Conservation (phyloP, 2,797 vertebrate species). For the Synanceia verrucosa region DNA sequence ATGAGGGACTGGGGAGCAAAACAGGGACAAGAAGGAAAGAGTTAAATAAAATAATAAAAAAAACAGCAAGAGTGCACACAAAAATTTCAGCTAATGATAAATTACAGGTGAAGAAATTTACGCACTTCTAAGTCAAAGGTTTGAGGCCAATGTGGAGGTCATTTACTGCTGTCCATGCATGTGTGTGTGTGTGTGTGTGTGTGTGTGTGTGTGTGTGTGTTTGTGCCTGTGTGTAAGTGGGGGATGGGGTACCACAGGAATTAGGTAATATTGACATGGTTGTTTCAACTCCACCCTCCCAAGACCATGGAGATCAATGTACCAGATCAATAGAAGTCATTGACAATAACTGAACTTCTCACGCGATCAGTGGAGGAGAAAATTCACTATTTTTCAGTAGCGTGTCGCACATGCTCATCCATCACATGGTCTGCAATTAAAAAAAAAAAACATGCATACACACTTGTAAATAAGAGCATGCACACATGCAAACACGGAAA, state of each 20-base stretch:
- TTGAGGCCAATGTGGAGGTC: constrained; percentile 68
- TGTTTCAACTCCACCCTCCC: constrained; percentile 62
- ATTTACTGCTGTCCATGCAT: constrained; percentile 51
- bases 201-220: constrained; percentile 20
- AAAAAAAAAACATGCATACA: constrained; percentile 14
- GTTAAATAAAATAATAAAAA: background rate
- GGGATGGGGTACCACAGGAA: constrained; percentile 62
- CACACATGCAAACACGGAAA: constrained; percentile 28
- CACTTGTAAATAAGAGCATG: constrained; percentile 1
- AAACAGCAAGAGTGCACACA: background rate
- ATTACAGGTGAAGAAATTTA: constrained; percentile 46
- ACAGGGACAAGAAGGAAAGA: background rate
- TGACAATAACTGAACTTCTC: constrained; percentile 79
- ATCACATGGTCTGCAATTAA: constrained; percentile 18
- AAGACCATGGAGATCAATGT: constrained; percentile 74
- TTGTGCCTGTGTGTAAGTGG: constrained; percentile 15
- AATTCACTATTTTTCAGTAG: constrained; percentile 56
- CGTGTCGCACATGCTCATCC: constrained; percentile 19
- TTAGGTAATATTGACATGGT: constrained; percentile 77
- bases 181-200: constrained; percentile 35
- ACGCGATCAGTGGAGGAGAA: constrained; percentile 71
- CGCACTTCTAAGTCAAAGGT: constrained; percentile 34
- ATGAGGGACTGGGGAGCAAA: constrained; percentile 16
- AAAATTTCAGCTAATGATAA: constrained; percentile 13
- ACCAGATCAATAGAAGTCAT: constrained; percentile 77